Evolutionary conservation across 2,888 invertebrate genomes (phyloP).

Genomic region (Eupeodes latifasciatus): DNA sequence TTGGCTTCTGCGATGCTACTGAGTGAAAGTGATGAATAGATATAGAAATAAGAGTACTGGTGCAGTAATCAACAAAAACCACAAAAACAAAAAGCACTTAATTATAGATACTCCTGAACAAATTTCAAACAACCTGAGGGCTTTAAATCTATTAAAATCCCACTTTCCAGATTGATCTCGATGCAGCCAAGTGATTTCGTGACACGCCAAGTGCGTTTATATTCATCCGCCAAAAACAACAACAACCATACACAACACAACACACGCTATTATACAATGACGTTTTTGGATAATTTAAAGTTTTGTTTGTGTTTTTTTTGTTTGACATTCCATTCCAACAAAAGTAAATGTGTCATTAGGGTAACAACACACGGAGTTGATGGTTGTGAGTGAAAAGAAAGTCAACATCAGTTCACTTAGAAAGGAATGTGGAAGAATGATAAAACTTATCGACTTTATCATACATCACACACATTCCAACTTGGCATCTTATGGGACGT

Average conservation of each 20-base stretch:
- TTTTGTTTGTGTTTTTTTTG: constrained; percentile 15
- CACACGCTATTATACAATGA: constrained; percentile 40
- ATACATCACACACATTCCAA: constrained; percentile 8
- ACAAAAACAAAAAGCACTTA: constrained; percentile 26
- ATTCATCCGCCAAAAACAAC: not conserved
- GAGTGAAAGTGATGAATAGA: constrained; percentile 22
- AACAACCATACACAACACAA: not conserved
- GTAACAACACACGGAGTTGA: constrained; percentile 30
- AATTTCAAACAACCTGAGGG: constrained; percentile 38
- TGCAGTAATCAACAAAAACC: constrained; percentile 6
- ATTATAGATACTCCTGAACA: constrained; percentile 51
- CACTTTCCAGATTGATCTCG: constrained; percentile 20
- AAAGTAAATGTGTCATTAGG: constrained; percentile 31
- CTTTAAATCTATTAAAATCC: constrained; percentile 32
- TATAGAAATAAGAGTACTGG: constrained; percentile 11
- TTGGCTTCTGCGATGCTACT: not conserved
- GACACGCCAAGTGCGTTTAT: constrained; percentile 56
- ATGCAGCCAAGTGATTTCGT: constrained; percentile 59
- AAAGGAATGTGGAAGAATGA: not conserved
- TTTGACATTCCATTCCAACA: constrained; percentile 61
- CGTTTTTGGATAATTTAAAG: constrained; percentile 6
- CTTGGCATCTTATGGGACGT: not conserved
- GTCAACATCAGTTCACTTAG: constrained; percentile 39
- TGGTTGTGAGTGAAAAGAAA: constrained; percentile 50
- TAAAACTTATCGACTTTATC: not conserved